Evolutionary conservation across 2,888 invertebrate genomes (phyloP), one percentile per base, ranked within the genome.

Genomic region (Chaitophorus viminalis): DNA sequence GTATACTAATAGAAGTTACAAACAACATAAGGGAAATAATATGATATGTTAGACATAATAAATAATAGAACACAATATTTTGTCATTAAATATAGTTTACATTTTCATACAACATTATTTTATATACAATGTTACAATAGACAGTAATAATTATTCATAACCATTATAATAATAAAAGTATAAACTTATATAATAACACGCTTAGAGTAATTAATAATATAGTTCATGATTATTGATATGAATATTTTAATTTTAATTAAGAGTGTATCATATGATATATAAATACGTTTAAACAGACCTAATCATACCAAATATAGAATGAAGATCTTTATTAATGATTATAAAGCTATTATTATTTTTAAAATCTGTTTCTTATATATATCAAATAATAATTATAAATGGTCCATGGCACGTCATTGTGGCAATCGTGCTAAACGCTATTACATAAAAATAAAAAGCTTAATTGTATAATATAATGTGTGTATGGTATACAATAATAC

Each of bases 361-460:
- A 2, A 36, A 11, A 33, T 81, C 4, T 39, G 2, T 21, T 75
- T 65, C 76, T 76, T 65, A 31, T 84, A 76, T 68, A 84, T 39
- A 60, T 60, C 21, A 33, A 83, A 21, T 39, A 39, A 75, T 75
- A 60, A 82, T 75, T 46, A 76, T 52, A 77, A 52, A 86, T 72
- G 21, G 18, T 86, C 70, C 74, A 87, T 87, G 87, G 87, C 87
- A 87, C 87, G 74, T 87, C n/a, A 18, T 75, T 31, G 78, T 87
- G 87, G 87, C 87, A 46, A 81, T 81, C 39, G 87, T 81, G 70
- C 86, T 74, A 70, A 86, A 86, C 31, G 29, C 9, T 74, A 65
- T 87, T 68, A n/a, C 17, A 65, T 65, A 65, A 81, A 25, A 46
- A 46, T 11, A 46, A 46, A 46, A 46, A 46, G 46, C 46, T 46